These are phyloP conservation scores for Eubasilissa splendida DNA, from an alignment of 2,888 invertebrate genomes.

Conservation along the genomic window DNA sequence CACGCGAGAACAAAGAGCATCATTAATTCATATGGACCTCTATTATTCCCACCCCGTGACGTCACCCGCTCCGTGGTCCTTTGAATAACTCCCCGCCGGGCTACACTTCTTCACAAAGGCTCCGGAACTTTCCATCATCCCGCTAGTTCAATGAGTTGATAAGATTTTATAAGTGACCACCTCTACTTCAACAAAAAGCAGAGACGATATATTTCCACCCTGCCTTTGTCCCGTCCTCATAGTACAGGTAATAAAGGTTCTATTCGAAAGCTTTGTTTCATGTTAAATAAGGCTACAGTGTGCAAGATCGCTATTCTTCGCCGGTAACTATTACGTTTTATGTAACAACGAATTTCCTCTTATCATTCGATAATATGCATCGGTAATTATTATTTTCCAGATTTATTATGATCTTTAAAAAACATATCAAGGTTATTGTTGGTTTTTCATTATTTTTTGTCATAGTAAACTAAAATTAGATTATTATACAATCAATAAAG, in stretches of 20 bases:
- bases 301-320: too few species aligned
- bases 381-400: too few species aligned
- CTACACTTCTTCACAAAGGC: conserved; percentile 28
- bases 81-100: conserved; percentile 19
- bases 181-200: background rate
- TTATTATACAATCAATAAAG: too few species aligned
- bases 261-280: conserved; percentile 16
- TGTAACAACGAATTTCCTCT: too few species aligned
- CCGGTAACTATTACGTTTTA: too few species aligned
- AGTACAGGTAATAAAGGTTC: conserved; percentile 10
- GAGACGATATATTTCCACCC: background rate
- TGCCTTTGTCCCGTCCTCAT: background rate
- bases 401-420: too few species aligned
- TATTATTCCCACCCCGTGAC: background rate
- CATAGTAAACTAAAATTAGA: too few species aligned
- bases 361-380: too few species aligned
- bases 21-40: background rate
- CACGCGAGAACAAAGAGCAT: conserved; percentile 5
- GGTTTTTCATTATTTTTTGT: too few species aligned
- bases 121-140: conserved; percentile 22
- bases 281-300: background rate
- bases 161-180: conserved; percentile 35
- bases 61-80: background rate
- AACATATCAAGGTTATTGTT: too few species aligned
- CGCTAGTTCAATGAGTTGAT: conserved; percentile 29